Conservation (phyloP, 2,888 invertebrate genomes). For the Drosophila anomalipes region DNA sequence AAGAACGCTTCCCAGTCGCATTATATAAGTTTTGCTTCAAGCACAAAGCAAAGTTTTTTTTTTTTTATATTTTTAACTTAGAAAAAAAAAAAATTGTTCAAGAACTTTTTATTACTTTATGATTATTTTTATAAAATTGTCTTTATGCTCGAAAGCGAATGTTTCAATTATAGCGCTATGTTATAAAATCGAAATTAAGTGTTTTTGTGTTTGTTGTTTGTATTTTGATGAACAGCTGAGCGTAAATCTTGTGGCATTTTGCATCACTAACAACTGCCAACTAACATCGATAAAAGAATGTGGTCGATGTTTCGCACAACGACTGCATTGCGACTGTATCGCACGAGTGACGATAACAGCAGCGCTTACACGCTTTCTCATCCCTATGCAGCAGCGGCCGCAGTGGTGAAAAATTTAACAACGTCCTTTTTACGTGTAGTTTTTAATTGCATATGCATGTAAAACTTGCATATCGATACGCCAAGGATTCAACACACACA, state of each 20-base stretch:
- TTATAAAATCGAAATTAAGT: constrained; percentile 22
- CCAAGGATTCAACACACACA: not conserved
- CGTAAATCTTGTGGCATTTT: not conserved
- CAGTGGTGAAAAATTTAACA: constrained; percentile 61
- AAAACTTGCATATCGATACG: constrained; percentile 18
- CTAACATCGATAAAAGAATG: not conserved
- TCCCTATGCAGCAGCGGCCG: constrained; percentile 58
- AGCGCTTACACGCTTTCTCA: constrained; percentile 41
- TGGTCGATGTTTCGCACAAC: constrained; percentile 10
- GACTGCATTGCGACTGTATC: constrained; percentile 38
- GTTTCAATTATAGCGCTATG: not conserved
- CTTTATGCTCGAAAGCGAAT: not conserved
- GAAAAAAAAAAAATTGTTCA: not conserved
- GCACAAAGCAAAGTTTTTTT: not conserved
- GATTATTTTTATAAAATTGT: not conserved
- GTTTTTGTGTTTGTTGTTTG: constrained; percentile 18
- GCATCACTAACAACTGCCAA: constrained; percentile 8
- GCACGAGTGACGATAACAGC: constrained; percentile 38
- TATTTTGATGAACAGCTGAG: constrained; percentile 41
- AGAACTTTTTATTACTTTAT: not conserved
- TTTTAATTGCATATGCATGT: constrained; percentile 36
- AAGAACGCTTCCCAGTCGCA: constrained; percentile 75
- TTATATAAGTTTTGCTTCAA: constrained; percentile 56
- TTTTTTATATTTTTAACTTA: not conserved
- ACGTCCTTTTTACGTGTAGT: constrained; percentile 57